Percentiles rank a stretch among this genome's conserved stretches.
These are phyloP conservation scores for Nemotelus pantherinus DNA, from an alignment of 2,888 invertebrate genomes.

Conservation along the genomic window DNA sequence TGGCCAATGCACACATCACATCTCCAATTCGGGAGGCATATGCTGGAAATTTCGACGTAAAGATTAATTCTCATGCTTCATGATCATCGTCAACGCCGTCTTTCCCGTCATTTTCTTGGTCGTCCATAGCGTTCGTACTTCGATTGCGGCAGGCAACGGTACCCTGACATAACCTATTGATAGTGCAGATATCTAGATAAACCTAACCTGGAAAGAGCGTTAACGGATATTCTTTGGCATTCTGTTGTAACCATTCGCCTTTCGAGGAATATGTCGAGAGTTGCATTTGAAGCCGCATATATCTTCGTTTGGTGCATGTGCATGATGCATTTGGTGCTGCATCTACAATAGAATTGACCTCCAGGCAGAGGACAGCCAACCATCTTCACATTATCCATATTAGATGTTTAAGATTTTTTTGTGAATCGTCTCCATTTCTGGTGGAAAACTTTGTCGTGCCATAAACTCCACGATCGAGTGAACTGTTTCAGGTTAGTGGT, in stretches of 20 bases:
- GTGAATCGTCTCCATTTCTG: conserved; percentile 8
- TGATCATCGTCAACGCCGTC: conserved; percentile 28
- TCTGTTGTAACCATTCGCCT: neutral
- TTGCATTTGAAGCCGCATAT: too few species aligned
- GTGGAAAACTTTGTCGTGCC: conserved; percentile 1
- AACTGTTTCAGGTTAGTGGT: neutral
- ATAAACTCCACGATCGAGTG: neutral
- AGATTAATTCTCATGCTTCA: conserved; percentile 42
- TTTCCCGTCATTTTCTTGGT: too few species aligned
- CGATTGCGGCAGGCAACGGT: conserved; percentile 23
- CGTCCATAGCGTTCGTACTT: too few species aligned
- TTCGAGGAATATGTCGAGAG: neutral
- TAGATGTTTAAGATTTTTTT: neutral
- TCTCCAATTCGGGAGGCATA: neutral
- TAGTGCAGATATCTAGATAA: conserved; percentile 39
- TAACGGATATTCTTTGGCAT: conserved; percentile 25
- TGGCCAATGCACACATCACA: conserved; percentile 14
- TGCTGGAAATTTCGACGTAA: conserved; percentile 23
- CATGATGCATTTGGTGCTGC: too few species aligned
- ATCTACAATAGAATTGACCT: neutral
- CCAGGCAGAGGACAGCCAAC: neutral
- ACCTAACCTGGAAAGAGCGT: conserved; percentile 7
- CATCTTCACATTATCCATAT: neutral
- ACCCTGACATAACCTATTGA: conserved; percentile 46
- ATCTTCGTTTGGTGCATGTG: too few species aligned